Evolutionary conservation across 2,113 vertebrate species (phyloP).

Genomic region (Mystacornis crossleyi): DNA sequence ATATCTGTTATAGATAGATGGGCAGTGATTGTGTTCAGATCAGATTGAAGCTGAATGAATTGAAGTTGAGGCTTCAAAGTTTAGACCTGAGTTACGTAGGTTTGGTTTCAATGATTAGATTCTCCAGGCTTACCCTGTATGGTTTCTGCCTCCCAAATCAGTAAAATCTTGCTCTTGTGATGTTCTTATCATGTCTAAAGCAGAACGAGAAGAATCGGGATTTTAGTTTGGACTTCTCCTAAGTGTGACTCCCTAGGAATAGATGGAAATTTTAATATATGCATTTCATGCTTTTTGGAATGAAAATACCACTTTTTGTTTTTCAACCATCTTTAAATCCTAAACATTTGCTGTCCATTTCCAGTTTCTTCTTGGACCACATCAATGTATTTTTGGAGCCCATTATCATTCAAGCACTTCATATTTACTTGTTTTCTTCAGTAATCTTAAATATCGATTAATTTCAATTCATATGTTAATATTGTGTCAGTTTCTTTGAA

Average conservation of each 20-base stretch:
- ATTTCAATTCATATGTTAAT: conserved; percentile 37
- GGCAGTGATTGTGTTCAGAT: not conserved
- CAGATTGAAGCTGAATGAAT: not conserved
- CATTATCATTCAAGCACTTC: not conserved
- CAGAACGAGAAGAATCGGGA: not conserved
- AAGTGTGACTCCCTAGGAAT: not conserved
- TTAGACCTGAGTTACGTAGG: not conserved
- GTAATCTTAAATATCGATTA: conserved; percentile 7
- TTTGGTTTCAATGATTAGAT: not conserved
- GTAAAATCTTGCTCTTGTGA: not conserved
- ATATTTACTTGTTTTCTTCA: not conserved
- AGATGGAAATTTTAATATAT: not conserved
- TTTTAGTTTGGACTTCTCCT: not conserved
- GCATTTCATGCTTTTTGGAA: not conserved
- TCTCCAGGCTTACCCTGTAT: not conserved
- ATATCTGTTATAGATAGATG: not conserved
- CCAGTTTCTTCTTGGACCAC: not conserved
- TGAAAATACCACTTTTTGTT: not conserved
- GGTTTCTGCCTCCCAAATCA: not conserved
- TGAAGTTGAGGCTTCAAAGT: not conserved
- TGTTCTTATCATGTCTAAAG: not conserved
- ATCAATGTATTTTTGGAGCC: not conserved
- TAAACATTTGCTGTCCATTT: not conserved
- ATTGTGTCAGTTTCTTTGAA: not conserved
- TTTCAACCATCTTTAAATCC: not conserved